Base-by-base conservation (phyloP, 2,113 vertebrate genomes). In the Neodon shergylaensis region DNA sequence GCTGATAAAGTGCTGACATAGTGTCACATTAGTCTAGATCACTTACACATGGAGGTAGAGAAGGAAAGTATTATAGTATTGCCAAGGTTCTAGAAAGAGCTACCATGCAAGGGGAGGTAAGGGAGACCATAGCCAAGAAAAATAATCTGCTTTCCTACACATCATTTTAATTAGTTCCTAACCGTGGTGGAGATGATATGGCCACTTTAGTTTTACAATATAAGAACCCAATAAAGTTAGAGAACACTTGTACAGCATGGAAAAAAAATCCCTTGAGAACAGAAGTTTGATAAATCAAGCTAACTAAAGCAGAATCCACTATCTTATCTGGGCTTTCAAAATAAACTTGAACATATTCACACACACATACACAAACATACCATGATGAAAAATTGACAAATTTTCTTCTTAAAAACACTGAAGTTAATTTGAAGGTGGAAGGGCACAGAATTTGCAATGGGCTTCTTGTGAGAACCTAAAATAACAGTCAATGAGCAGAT, bases 401-500 rank as follows among this genome's bases (percentile, higher is more conserved):
- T 63, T 68, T 61, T 12, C 85, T 88, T 74, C 47, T 74, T 95
- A 78, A 92, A 96, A 96, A 39, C 16, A 39, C 21, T 85, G 58
- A 90, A 92, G 93, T 26, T 54, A 92, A 66, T 36, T 8, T 54
- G 17, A 83, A 21, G 3, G n/a, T 21, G 11, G 42, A 1, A 63
- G 14, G 90, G n/a, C 2, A 0, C 49, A 36, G 52, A 88, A 92
- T 88, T 92, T 96, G 49, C 39, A 87, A 36, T 63, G 76, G 82
- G 74, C 52, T 96, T 93, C 84, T 73, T 90, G 78, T n/a, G 36
- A 93, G 88, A 94, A 81, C 65, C 76, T 90, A 73, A 96, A 97
- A 93, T 93, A 78, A 90, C 6, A 97, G 85, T 52, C 85, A 78
- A 70, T 89, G 92, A 93, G 94, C 96, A 97, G 96, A 96, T 87